A percentile compares a stretch with the other conserved stretches of the same genome.
These are phyloP conservation scores for Tetragonula carbonaria DNA, from an alignment of 2,888 invertebrate genomes.

Conservation along the genomic window DNA sequence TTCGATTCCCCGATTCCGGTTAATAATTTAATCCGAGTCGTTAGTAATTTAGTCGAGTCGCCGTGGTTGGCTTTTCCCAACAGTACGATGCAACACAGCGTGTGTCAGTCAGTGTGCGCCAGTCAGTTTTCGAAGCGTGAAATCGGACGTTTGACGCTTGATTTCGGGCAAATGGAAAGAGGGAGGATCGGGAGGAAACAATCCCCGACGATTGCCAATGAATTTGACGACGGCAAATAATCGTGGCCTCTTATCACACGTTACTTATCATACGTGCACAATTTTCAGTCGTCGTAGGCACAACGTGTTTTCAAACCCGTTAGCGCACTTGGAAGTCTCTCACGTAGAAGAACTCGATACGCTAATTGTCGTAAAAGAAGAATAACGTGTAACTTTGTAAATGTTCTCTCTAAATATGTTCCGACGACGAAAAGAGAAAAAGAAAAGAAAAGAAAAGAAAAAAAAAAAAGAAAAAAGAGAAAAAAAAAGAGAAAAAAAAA, in stretches of 20 bases:
- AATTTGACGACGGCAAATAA: constrained; percentile 2
- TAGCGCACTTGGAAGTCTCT: constrained; percentile 21
- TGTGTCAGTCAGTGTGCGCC: background rate
- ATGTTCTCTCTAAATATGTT: constrained; percentile 25
- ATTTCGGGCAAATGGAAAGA: background rate
- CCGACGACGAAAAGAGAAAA: no score
- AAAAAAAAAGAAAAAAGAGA: no score
- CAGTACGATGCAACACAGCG: background rate
- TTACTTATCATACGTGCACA: background rate
- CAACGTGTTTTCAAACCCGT: constrained; percentile 18
- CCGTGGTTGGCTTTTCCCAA: constrained; percentile 1
- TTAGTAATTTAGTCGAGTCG: no score
- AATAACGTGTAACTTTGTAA: constrained; percentile 19
- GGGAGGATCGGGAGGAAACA: background rate
- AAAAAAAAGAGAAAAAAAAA: background rate
- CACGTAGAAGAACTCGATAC: constrained; percentile 28
- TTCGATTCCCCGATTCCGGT: constrained; percentile 2
- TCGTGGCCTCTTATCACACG: constrained; percentile 26
- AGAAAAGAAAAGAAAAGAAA: no score
- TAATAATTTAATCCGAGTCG: constrained; percentile 21
- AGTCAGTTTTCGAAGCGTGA: constrained; percentile 2
- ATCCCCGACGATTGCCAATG: constrained; percentile 16
- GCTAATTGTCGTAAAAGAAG: constrained; percentile 3
- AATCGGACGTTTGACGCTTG: constrained; percentile 2
- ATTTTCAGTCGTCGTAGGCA: constrained; percentile 28